A percentile compares a stretch with the other conserved stretches of the same genome.
Conservation (phyloP, 2,888 invertebrate species). For the Phortica magna region DNA sequence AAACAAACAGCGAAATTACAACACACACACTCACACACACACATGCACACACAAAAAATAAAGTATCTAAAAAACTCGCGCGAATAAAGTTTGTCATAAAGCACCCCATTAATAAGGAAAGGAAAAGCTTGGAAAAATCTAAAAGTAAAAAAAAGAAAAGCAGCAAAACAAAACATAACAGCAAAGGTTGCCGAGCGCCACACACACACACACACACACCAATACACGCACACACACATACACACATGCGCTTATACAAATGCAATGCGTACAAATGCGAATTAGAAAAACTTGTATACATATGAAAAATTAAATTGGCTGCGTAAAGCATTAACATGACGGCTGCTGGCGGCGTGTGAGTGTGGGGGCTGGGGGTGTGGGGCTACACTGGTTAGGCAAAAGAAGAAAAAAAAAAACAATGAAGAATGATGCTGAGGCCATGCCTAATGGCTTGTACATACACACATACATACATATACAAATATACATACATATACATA, state of each 20-base stretch:
- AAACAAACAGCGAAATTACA: background rate
- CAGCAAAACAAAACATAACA: background rate
- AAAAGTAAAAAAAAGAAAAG: background rate
- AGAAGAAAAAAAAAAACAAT: background rate
- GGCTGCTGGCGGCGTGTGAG: slow-evolving; percentile 30
- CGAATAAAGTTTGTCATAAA: slow-evolving; percentile 73
- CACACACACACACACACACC: background rate
- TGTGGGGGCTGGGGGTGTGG: background rate
- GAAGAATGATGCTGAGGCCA: background rate
- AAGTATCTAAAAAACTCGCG: slow-evolving; percentile 45
- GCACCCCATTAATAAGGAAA: slow-evolving; percentile 69
- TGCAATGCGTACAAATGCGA: slow-evolving; percentile 67
- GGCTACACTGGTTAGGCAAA: background rate
- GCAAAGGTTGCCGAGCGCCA: slow-evolving; percentile 10
- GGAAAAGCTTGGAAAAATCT: background rate
- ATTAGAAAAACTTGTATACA: slow-evolving; percentile 66
- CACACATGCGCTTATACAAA: slow-evolving; percentile 43
- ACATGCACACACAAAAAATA: background rate
- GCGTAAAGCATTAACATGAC: slow-evolving; percentile 27
- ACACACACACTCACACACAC: background rate
- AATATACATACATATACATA: background rate
- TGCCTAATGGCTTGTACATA: background rate
- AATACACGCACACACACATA: background rate
- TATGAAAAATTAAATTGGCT: slow-evolving; percentile 57
- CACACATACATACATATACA: too few species aligned